Conservation (phyloP, 2,888 invertebrate genomes). For the Cordilura impudica region DNA sequence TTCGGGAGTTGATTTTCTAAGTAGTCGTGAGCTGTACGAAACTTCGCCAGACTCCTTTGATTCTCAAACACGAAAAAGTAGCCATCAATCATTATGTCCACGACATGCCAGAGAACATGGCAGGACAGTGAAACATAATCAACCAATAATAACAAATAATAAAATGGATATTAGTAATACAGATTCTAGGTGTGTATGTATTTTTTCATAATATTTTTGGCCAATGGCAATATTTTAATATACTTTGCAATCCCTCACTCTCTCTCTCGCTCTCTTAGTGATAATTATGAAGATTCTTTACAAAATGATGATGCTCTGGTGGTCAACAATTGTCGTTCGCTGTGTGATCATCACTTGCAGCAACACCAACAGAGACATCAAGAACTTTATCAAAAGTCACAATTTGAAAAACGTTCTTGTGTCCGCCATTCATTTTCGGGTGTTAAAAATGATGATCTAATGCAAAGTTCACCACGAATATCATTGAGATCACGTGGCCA, state of each 20-base stretch:
- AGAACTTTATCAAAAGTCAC: conserved; percentile 74
- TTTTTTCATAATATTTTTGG: no score
- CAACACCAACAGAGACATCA: conserved; percentile 66
- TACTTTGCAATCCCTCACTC: no score
- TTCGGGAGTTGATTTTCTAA: conserved; percentile 84
- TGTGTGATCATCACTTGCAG: conserved; percentile 68
- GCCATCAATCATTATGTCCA: conserved; percentile 70
- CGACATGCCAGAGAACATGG: conserved; percentile 72
- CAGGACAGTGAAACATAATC: conserved; percentile 64
- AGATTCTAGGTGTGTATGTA: conserved; percentile 72
- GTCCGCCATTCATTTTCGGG: conserved; percentile 78
- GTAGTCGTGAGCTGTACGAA: conserved; percentile 75
- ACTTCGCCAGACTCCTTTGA: conserved; percentile 74
- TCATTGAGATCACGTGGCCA: conserved; percentile 75
- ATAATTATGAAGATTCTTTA: conserved; percentile 89
- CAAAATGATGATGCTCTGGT: conserved; percentile 78
- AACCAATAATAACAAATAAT: conserved; percentile 38
- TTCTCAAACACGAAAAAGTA: conserved; percentile 61
- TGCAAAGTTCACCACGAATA: conserved; percentile 75
- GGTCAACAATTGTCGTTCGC: conserved; percentile 69
- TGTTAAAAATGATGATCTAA: conserved; percentile 75
- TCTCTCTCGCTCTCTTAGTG: conserved; percentile 75
- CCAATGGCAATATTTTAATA: no score
- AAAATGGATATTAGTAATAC: conserved; percentile 66
- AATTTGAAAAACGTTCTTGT: conserved; percentile 73